Base-by-base conservation (phyloP, 2,113 vertebrate species). In the human region DNA sequence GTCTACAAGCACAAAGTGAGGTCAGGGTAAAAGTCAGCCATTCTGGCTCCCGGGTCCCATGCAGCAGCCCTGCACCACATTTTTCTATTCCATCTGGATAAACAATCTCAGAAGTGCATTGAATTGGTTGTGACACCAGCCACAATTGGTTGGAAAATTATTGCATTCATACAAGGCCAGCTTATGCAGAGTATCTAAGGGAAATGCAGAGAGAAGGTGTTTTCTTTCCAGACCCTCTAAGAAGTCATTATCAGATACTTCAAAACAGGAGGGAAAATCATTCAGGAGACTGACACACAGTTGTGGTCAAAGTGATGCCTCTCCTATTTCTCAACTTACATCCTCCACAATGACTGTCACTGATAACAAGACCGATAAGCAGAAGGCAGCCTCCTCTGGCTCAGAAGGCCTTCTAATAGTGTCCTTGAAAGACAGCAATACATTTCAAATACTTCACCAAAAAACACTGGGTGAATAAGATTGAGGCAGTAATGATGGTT, bases 321-420 rank as follows among this genome's bases (percentile, higher is more conserved):
- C 72, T 68, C 68, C 43, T 40, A 14, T 43, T 43, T 17, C 9
- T 78, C 57, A 50, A 2, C 17, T 76, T 32, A 78, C 3, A 22
- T 50, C 43, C 61, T 78, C 20, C 27, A 22, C 20, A 48, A 59
- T 66, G 27, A 66, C 43, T 22, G 35, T n/a, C 82, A 92, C 94
- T 16, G 92, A 96, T 73, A 95, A 87, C 43, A 0, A 52, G 70
- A 72, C 87, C 7, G 66, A 59, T 40, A 88, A 96, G 43, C 45
- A 95, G 32, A 27, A 85, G 23, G 70, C 38, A 38, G 79, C 2
- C 72, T 81, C 23, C 35, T 68, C 12, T 8, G 48, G 72, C 52
- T 70, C 93, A 75, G 32, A 96, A 57, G 18, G 12, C 75, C 83
- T 96, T 97, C 97, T 61, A 90, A n/a, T 1, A 30, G 16, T 22